Base-by-base conservation (phyloP, 2,797 vertebrate species). In the Trematomus bernacchii region DNA sequence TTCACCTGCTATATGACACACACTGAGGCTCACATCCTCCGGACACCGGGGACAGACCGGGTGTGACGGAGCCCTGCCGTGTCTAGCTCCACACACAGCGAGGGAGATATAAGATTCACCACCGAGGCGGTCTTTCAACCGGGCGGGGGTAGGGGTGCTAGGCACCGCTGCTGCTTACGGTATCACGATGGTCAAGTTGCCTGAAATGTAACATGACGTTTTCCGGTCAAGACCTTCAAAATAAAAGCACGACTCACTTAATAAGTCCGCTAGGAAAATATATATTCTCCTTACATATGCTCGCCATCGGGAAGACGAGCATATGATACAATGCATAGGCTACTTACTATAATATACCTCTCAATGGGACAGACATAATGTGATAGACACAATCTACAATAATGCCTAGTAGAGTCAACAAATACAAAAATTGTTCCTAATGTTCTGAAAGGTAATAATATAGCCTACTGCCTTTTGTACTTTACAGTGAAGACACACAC, bases 101-200 rank as follows among this genome's bases (percentile, higher is more conserved):
- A 87, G 90, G 91, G 72, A 90, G 90, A 61, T 76, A 60, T 86
- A 61, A 0, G 70, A 60, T 19, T 67, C 64, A 23, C 61, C 75
- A 50, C 72, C 75, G 86, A 83, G 53, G 77, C 44, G 85, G 75
- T 79, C 23, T 62, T 85, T 87, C 79, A 85, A 79, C 59, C 96
- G 85, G 76, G 69, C 96, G 85, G 76, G 71, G 71, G 93, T 71
- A 94, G 92, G 90, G 94, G 95, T 82, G 93, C 94, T 77, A 84
- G 88, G 73, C 88, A 51, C 93, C 69, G 1, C 76, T 73, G 60
- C 92, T 86, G 30, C 61, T 82, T 43, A 10, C 79, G 6, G 71
- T 58, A 33, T 61, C 46, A 1, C 52, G 51, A 14, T 0, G 2
- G 51, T 73, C 77, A 84, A 85, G 62, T 13, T 65, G 15, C 7